Conservation (phyloP, 1,140 invertebrate species). For the Choristoneura fumiferana region DNA sequence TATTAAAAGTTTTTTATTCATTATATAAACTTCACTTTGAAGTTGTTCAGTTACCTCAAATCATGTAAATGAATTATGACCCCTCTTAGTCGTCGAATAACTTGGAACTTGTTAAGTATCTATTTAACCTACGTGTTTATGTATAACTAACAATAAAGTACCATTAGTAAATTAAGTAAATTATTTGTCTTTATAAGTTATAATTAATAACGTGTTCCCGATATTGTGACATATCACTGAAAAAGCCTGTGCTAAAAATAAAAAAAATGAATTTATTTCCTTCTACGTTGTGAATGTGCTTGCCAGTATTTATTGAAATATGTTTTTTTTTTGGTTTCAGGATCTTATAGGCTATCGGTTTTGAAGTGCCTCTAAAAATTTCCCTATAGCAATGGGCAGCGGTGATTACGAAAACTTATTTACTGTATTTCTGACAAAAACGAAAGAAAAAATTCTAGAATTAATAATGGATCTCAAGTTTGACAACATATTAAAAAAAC, state of each 20-base stretch:
- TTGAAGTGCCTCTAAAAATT: slow-evolving; percentile 9
- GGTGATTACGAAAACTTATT: background rate
- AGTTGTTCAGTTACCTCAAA: background rate
- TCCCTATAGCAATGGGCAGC: background rate
- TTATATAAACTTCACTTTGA: background rate
- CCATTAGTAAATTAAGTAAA: too few relatives aligned
- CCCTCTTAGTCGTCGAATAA: too few relatives aligned
- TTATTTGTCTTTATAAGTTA: too few relatives aligned
- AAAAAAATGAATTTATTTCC: background rate
- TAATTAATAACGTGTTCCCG: too few relatives aligned
- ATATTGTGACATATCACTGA: too few relatives aligned
- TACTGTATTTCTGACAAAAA: background rate
- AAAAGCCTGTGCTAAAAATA: too few relatives aligned
- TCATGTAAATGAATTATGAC: too few relatives aligned
- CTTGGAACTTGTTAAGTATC: too few relatives aligned
- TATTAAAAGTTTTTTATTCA: background rate
- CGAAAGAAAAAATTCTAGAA: background rate
- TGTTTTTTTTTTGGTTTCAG: background rate
- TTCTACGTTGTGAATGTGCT: background rate
- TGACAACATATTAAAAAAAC: background rate
- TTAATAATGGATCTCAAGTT: background rate
- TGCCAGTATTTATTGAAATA: background rate
- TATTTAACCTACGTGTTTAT: too few relatives aligned
- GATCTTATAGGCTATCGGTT: background rate
- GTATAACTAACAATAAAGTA: too few relatives aligned